phyloP scores from a whole-genome alignment of 1,140 invertebrate genomes.

The Drosophila pachea region DNA sequence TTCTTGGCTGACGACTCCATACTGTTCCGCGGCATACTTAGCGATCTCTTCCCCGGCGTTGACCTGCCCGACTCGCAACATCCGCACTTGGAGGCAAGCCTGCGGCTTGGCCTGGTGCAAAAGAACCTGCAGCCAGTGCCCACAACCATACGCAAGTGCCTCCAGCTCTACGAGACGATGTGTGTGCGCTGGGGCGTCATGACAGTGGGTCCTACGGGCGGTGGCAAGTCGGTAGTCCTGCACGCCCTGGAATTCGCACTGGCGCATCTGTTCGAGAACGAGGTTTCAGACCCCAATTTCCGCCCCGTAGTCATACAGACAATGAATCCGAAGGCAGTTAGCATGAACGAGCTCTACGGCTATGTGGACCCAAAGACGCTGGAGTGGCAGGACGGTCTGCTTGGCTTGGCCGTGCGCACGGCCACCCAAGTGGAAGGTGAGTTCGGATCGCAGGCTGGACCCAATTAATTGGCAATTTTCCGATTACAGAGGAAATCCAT shows the following conservation, averaged over 20 bases:
- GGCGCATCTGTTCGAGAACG: constrained; percentile 81
- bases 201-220: constrained; percentile 93
- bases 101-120: constrained; percentile 79
- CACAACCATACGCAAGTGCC: constrained; percentile 87
- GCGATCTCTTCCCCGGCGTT: constrained; percentile 93
- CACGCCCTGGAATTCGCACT: constrained; percentile 85
- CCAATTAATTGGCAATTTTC: not conserved
- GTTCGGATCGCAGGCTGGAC: not conserved
- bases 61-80: constrained; percentile 89
- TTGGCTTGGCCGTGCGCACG: constrained; percentile 85
- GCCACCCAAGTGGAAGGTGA: constrained; percentile 83
- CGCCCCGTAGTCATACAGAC: constrained; percentile 84
- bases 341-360: constrained; percentile 93
- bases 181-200: constrained; percentile 95
- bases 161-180: constrained; percentile 95
- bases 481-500: constrained; percentile 81
- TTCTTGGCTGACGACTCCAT: constrained; percentile 92
- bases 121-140: constrained; percentile 82
- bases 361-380: constrained; percentile 90
- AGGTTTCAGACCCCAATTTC: constrained; percentile 81
- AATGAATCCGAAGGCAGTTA: constrained; percentile 93
- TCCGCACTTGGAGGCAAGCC: constrained; percentile 83
- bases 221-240: constrained; percentile 87
- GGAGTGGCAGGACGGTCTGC: constrained; percentile 94
- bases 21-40: constrained; percentile 92